These are phyloP conservation scores for Atractosteus spatula DNA, from an alignment of 2,113 vertebrate species.

Conservation along the genomic window DNA sequence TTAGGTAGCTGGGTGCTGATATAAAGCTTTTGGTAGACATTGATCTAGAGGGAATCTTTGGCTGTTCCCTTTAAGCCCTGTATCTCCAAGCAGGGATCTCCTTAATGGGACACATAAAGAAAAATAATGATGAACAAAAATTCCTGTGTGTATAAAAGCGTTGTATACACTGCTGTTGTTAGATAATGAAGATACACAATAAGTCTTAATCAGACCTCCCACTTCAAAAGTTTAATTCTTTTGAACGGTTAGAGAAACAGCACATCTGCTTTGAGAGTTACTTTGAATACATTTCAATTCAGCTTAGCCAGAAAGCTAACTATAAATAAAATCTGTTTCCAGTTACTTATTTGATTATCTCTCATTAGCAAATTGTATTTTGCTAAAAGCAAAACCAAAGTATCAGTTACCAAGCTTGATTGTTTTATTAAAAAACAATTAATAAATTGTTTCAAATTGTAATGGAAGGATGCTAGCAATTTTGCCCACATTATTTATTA, in stretches of 20 bases:
- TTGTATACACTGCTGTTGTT: slow-evolving; percentile 11
- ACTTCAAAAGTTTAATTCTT: slow-evolving; percentile 6
- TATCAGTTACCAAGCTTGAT: too few relatives aligned
- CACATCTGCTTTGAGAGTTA: slow-evolving; percentile 3
- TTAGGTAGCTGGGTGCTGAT: slow-evolving; percentile 6
- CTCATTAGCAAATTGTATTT: not conserved
- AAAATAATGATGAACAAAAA: slow-evolving; percentile 6
- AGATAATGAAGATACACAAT: slow-evolving; percentile 4
- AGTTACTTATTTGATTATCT: not conserved
- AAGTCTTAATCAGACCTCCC: slow-evolving; percentile 21
- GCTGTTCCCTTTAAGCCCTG: not conserved
- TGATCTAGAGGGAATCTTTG: slow-evolving; percentile 14
- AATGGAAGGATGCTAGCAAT: too few relatives aligned
- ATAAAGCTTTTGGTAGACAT: slow-evolving; percentile 10
- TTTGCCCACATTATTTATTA: too few relatives aligned
- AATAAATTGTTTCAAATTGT: too few relatives aligned
- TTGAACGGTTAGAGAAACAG: not conserved
- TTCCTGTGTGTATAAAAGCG: slow-evolving; percentile 14
- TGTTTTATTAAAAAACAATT: too few relatives aligned
- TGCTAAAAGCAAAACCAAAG: not conserved
- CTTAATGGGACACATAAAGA: slow-evolving; percentile 25
- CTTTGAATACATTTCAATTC: not conserved
- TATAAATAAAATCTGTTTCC: slow-evolving; percentile 3
- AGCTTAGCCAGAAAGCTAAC: not conserved
- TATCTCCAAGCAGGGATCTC: slow-evolving; percentile 21